phyloP scores from a whole-genome alignment of 2,797 vertebrate species.

The Pitangus sulphuratus region DNA sequence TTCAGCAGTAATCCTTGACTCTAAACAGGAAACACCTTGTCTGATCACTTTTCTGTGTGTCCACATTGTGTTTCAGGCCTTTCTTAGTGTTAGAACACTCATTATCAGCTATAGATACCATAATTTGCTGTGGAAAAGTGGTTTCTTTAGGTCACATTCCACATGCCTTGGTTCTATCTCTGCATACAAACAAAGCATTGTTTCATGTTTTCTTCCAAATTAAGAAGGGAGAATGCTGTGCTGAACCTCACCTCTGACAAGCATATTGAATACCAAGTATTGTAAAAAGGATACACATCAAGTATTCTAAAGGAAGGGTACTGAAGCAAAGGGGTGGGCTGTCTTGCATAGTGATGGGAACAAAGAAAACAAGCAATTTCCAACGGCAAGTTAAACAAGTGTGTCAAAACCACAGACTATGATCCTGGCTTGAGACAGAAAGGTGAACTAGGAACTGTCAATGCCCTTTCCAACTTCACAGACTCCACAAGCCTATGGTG shows the following conservation, averaged over 20 bases:
- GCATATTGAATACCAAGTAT: neutral
- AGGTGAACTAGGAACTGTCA: neutral
- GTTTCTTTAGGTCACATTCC: neutral
- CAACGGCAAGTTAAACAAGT: neutral
- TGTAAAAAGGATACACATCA: neutral
- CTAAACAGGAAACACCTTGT: neutral
- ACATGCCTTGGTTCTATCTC: neutral
- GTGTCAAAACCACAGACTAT: neutral
- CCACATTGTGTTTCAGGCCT: neutral
- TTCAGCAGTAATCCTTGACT: neutral
- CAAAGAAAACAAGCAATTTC: neutral
- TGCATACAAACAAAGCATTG: neutral
- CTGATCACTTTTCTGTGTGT: neutral
- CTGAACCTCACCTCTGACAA: neutral
- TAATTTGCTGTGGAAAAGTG: neutral
- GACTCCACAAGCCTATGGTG: neutral
- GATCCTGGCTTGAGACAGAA: neutral
- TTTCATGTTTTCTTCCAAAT: neutral
- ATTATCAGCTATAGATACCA: neutral
- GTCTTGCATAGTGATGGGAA: neutral
- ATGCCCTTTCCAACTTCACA: neutral
- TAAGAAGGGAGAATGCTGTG: neutral
- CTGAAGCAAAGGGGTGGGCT: neutral
- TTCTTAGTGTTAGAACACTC: neutral
- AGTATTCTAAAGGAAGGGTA: neutral